These are phyloP conservation scores for Parthenolecanium corni DNA, from an alignment of 2,888 invertebrate genomes.

Conservation along the genomic window DNA sequence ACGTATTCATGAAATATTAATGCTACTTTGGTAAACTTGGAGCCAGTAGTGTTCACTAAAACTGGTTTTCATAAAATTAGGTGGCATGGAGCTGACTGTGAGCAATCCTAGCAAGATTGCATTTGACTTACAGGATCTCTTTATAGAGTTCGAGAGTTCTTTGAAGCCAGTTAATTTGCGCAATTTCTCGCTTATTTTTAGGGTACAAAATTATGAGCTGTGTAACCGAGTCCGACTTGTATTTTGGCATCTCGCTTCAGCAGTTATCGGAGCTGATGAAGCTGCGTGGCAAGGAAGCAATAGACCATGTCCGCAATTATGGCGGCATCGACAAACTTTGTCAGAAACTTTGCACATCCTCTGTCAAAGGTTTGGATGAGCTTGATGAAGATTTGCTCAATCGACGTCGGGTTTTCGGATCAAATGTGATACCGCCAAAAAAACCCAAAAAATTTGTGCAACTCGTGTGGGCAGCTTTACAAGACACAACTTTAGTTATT, in stretches of 20 bases:
- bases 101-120: too few species aligned
- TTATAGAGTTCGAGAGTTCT: too few species aligned
- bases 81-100: too few species aligned
- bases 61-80: too few species aligned
- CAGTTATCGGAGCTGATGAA: slow-evolving; percentile 53
- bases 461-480: slow-evolving; percentile 53
- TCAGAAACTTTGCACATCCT: slow-evolving; percentile 47
- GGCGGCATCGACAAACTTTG: slow-evolving; percentile 47
- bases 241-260: slow-evolving; percentile 44
- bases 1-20: too few species aligned
- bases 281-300: slow-evolving; percentile 46
- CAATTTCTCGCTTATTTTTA: too few species aligned
- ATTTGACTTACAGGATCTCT: too few species aligned
- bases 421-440: slow-evolving; percentile 52
- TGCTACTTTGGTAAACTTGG: too few species aligned
- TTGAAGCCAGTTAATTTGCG: too few species aligned
- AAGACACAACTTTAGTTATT: slow-evolving; percentile 53
- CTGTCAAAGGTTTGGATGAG: slow-evolving; percentile 45
- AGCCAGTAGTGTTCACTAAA: too few species aligned
- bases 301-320: slow-evolving; percentile 42
- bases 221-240: slow-evolving; percentile 33
- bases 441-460: slow-evolving; percentile 50
- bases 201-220: too few species aligned
- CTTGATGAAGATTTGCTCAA: slow-evolving; percentile 42
- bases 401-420: slow-evolving; percentile 45